Base-by-base conservation (phyloP, 2,888 invertebrate genomes). In the Tipula lateralis region DNA sequence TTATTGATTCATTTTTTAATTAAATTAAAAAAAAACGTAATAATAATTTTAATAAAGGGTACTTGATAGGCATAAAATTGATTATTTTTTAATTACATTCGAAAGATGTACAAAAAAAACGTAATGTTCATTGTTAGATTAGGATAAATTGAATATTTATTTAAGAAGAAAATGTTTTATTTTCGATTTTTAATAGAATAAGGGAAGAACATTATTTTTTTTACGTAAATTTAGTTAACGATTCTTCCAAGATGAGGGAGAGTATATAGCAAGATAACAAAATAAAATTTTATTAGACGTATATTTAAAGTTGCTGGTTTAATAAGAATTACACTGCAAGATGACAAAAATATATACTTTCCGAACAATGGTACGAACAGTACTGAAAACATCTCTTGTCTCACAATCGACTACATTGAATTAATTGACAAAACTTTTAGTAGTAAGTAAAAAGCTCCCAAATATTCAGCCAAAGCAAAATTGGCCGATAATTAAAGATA, bases 1-100 rank as follows among this genome's bases (percentile, higher is more conserved):
- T 66, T 66, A 66, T 66, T 66, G 66, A 66, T 66, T 66, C 66
- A 66, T 24, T 66, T 66, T 66, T 66, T 66, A 66, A 66, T 66
- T 66, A 24, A 66, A 66, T 66, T 66, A 66, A 66, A 66, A 66
- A 66, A 24, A 66, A 24, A 66, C 24, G 66, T 66, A 66, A 66
- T 66, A 66, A 24, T 66, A 66, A 66, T 66, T 66, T 66, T 66
- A 66, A 66, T 66, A 66, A 66, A 66, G 66, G 66, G 66, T 66
- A 19, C 66, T 66, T 66, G 66, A 66, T 66, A 66, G 66, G 66
- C 66, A 66, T 66, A 66, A 66, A 66, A 66, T 66, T 66, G 66
- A 66, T 66, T 66, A 66, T 66, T 66, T 66, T 24, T 66, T 66
- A 66, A 66, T 66, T 66, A 66, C 66, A 24, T 66, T 66, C 66